Evolutionary conservation across 2,888 invertebrate species (phyloP), one percentile per base, ranked within the genome.

Genomic region (Lomographa bimaculata): DNA sequence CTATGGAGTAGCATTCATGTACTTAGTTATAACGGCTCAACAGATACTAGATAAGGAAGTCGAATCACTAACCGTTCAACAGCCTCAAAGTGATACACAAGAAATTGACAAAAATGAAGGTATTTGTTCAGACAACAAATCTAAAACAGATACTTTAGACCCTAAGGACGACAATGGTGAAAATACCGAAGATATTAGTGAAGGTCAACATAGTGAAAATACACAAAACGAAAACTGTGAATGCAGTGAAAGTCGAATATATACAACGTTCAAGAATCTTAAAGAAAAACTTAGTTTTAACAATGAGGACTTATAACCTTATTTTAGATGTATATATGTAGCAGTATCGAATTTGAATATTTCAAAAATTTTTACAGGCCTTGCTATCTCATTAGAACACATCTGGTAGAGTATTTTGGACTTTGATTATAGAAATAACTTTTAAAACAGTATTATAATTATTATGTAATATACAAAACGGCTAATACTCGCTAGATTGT

Each of bases 21-120:
- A 93, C 56, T 67, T 80, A 2, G 45, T 91, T 2, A 85, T 93
- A 11, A 89, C 91, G 2, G 9, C 90, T 3, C 93, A 93, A 60
- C 93, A 93, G 58, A 29, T 91, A 6, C 76, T 83, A 61, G 68
- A 85, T 46, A 53, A 50, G 29, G 71, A 75, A 19, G 42, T 49
- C 4, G 43, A 32, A 3, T 5, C 18, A 5, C 25, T 20, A 16
- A 7, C 5, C 17, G 4, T 1, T 14, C 24, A 10, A 16, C 5
- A 27, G 1, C 2, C 19, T 17, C 19, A 36, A 7, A 35, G 30
- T 26, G 5, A 16, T 3, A 12, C 11, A n/a, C 20, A 10, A 10
- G 19, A 41, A 33, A 16, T 19, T 11, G 23, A 37, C 7, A 30
- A 21, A 6, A 26, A 35, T 18, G 11, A 24, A 7, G 25, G 11